Base-by-base conservation (phyloP, 37 sponge, comb jelly and placozoan species). In the Lycopodina hypogea region DNA sequence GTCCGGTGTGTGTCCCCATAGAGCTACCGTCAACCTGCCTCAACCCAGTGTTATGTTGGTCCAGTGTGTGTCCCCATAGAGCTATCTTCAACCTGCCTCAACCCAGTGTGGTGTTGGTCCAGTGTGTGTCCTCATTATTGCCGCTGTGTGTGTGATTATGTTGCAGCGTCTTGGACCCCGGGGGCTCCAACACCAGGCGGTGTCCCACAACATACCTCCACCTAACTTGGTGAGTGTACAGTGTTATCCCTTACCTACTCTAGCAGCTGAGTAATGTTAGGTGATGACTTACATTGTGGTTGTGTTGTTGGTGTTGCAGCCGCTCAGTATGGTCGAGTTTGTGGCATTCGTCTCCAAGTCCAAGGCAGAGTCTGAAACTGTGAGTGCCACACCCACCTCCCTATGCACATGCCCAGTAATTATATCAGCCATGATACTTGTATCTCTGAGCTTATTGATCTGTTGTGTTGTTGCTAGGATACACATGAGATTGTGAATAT, bases 271-370 rank as follows among this genome's bases (percentile, higher is more conserved):
- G n/a, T n/a, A n/a, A n/a, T n/a, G n/a, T n/a, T n/a, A n/a, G n/a
- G n/a, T n/a, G n/a, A n/a, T n/a, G n/a, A n/a, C n/a, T n/a, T n/a
- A n/a, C n/a, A n/a, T n/a, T n/a, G n/a, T n/a, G n/a, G n/a, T n/a
- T n/a, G n/a, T n/a, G n/a, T n/a, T n/a, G n/a, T n/a, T n/a, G n/a
- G 22, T 74, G 65, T n/a, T 81, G 15, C 82, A 95, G 96, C 92
- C 92, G 24, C 82, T 97, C 29, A 97, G 91, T 81, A 83, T 97
- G 86, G 81, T 93, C 28, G 89, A 89, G 76, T 97, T 93, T 65
- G 72, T 80, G 32, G 97, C 94, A 68, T 97, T 93, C 79, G 92
- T 93, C 29, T 94, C 93, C 70, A 83, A 83, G 41, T 69, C 77
- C 53, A 85, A 85, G 36, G 52, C 74, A 62, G 83, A 75, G 35